Base-by-base conservation (phyloP, 2,797 vertebrate genomes). In the Vipera ursinii region DNA sequence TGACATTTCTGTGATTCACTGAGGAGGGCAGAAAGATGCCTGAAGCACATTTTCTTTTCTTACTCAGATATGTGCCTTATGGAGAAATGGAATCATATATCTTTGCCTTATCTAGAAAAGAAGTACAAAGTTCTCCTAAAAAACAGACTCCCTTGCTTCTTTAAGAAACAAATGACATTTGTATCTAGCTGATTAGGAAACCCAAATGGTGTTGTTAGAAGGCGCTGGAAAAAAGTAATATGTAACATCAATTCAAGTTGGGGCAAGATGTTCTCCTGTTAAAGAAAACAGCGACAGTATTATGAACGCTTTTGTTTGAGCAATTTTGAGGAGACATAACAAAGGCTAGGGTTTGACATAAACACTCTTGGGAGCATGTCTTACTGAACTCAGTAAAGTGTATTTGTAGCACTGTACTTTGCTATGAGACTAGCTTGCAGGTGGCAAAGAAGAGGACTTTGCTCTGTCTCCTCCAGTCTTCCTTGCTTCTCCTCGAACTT, bases 11-110 rank as follows among this genome's bases (percentile, higher is more conserved):
- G 0, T 69, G 53, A 6, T 88, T 93, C 91, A 32, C 56, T 65
- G 2, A 6, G 91, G 90, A 93, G 51, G 51, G 38, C 0, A 86
- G 9, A 38, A 22, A 56, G 28, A 51, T 87, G 6, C 28, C 95
- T 48, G 48, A 6, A 90, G 63, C 38, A 89, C 86, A 10, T 92
- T 94, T 94, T 55, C 32, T 59, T 53, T 92, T 88, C 15, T 0
- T 0, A 93, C 51, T 85, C 10, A 95, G 93, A 95, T 2, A 0
- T 91, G 12, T 20, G 15, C 57, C 13, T 93, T 44, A n/a, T 93
- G 15, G 48, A 93, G 56, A 91, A 86, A 10, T 93, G 87, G 91
- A 95, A 94, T n/a, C 24, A 63, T 85, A 92, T 51, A 92, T 90
- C 38, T 82, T 53, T 94, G 86, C 28, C 90, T 63, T 65, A 87